Conservation (phyloP, 2,797 vertebrate genomes). For the Coracias cyanogaster region DNA sequence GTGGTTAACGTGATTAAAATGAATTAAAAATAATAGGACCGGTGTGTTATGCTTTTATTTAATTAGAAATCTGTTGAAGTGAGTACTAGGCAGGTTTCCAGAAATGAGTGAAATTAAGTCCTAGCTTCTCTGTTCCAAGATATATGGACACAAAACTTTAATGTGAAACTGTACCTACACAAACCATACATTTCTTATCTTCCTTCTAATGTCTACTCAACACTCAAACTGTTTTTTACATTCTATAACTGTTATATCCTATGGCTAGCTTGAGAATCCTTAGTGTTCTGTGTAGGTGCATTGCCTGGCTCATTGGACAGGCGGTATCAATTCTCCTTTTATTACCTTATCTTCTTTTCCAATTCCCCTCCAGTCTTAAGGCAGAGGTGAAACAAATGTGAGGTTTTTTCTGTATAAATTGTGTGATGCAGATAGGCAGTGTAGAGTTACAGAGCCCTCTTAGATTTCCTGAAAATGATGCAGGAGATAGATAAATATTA, state of each 20-base stretch:
- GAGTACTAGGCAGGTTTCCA: neutral
- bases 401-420: accelerated
- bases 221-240: neutral
- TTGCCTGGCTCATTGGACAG: neutral
- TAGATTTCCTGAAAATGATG: neutral
- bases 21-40: neutral
- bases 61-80: neutral
- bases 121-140: neutral
- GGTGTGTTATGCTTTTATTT: neutral
- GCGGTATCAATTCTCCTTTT: neutral
- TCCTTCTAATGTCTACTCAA: neutral
- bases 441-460: neutral
- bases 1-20: neutral
- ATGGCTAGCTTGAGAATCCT: neutral
- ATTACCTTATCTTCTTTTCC: neutral
- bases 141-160: accelerated
- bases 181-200: neutral
- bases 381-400: neutral
- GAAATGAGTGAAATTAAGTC: neutral
- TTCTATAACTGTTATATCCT: neutral
- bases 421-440: neutral
- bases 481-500: neutral
- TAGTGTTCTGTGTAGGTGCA: neutral
- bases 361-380: neutral
- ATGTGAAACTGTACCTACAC: neutral